Evolutionary conservation across 2,888 invertebrate genomes (phyloP).

Genomic region (Drosophila dives): DNA sequence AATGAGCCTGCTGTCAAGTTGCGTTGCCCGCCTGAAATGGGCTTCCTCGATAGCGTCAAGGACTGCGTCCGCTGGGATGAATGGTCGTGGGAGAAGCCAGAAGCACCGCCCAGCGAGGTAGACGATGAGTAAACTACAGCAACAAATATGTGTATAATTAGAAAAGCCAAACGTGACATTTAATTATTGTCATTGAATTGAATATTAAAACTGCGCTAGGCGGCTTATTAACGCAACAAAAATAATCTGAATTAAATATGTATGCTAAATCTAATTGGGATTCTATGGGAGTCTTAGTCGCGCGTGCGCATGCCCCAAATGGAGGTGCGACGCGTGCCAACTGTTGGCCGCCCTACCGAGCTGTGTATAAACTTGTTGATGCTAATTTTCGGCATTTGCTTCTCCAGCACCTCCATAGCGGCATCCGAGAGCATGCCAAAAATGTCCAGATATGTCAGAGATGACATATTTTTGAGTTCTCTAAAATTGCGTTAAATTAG

Average conservation of each 20-base stretch:
- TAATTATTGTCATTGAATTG: conserved; percentile 63
- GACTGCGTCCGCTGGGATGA: conserved; percentile 77
- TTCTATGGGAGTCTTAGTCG: conserved; percentile 86
- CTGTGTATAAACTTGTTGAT: conserved; percentile 92
- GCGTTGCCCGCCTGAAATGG: conserved; percentile 67
- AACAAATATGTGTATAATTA: conserved; percentile 4
- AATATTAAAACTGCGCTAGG: conserved; percentile 52
- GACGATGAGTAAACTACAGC: conserved; percentile 33
- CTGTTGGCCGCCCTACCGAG: conserved; percentile 95
- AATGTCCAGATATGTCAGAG: conserved; percentile 91
- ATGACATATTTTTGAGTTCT: conserved; percentile 87
- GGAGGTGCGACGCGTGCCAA: conserved; percentile 93
- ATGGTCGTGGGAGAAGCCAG: conserved; percentile 77
- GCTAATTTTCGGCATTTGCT: conserved; percentile 87
- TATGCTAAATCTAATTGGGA: conserved; percentile 13
- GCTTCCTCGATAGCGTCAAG: conserved; percentile 68
- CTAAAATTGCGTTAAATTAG: neutral
- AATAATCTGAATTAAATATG: conserved; percentile 9
- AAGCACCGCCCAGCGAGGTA: conserved; percentile 61
- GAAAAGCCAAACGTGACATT: conserved; percentile 41
- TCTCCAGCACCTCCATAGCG: conserved; percentile 86
- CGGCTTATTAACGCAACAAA: conserved; percentile 41
- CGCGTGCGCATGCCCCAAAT: conserved; percentile 95
- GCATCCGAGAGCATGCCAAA: conserved; percentile 90
- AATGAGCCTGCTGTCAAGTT: conserved; percentile 56